Conservation (phyloP, 2,113 vertebrate species). For the Eidolon helvum region DNA sequence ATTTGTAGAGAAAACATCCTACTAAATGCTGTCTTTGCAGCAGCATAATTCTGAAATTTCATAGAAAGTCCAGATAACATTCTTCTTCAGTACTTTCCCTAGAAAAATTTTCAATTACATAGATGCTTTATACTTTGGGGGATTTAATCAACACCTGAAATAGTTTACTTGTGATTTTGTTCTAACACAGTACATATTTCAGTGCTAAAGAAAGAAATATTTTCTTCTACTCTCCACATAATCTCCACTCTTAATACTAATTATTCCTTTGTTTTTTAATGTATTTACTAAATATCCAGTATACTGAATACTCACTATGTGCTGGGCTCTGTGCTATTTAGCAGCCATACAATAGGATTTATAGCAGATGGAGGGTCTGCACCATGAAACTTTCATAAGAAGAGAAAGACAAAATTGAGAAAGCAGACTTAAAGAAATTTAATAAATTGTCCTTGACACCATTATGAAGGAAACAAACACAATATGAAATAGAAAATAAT, state of each 20-base stretch:
- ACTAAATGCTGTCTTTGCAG: neutral
- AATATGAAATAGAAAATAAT: neutral
- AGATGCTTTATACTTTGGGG: neutral
- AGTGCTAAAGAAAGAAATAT: neutral
- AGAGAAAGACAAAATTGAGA: neutral
- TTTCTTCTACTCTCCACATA: neutral
- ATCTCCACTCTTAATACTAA: neutral
- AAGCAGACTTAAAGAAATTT: neutral
- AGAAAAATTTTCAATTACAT: neutral
- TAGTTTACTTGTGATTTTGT: neutral
- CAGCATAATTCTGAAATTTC: neutral
- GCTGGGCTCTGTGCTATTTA: neutral
- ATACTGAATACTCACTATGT: neutral
- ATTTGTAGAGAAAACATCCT: neutral
- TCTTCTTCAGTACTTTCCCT: neutral
- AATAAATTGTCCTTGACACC: neutral
- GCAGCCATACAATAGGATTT: neutral
- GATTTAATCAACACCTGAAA: neutral
- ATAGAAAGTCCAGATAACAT: neutral
- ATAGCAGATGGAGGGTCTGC: neutral
- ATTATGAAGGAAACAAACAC: neutral
- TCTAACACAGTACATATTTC: neutral
- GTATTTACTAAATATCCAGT: neutral
- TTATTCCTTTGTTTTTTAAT: neutral
- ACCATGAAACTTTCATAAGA: neutral